Evolutionary conservation across 2,113 vertebrate species (phyloP).

Genomic region (Chauna torquata): DNA sequence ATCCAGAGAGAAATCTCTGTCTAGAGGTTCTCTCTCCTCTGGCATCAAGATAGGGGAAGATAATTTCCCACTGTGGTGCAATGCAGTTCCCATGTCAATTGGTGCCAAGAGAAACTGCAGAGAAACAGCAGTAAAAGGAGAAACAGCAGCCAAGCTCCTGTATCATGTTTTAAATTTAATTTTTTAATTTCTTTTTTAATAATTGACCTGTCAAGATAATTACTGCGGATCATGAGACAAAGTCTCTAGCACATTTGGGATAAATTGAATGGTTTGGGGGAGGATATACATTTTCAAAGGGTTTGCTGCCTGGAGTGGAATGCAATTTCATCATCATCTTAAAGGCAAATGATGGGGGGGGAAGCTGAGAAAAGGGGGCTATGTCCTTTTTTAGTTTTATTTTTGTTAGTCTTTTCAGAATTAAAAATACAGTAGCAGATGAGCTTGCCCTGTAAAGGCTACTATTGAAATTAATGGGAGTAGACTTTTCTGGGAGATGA

Average conservation of each 20-base stretch:
- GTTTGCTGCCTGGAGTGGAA: constrained; percentile 22
- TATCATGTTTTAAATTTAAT: constrained; percentile 62
- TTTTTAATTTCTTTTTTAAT: constrained; percentile 70
- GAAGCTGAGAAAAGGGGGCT: background rate
- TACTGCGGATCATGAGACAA: constrained; percentile 69
- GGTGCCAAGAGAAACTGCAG: constrained; percentile 65
- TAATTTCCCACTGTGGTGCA: constrained; percentile 66
- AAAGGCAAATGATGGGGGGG: constrained; percentile 22
- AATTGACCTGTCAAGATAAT: constrained; percentile 81
- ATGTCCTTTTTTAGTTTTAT: background rate
- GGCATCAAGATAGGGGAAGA: constrained; percentile 33
- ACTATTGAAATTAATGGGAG: background rate
- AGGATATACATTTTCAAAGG: constrained; percentile 44
- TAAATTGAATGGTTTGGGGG: constrained; percentile 55
- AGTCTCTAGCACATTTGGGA: constrained; percentile 45
- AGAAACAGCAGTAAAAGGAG: constrained; percentile 66
- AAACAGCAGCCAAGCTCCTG: constrained; percentile 62
- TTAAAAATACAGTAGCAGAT: background rate
- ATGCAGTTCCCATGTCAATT: constrained; percentile 66
- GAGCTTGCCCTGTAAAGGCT: background rate
- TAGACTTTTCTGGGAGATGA: background rate
- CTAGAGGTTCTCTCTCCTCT: constrained; percentile 51
- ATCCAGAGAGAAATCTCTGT: background rate
- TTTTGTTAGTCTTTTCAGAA: background rate
- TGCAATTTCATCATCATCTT: constrained; percentile 32